Conservation (phyloP, 1,140 invertebrate species). For the Drosophila rufa region DNA sequence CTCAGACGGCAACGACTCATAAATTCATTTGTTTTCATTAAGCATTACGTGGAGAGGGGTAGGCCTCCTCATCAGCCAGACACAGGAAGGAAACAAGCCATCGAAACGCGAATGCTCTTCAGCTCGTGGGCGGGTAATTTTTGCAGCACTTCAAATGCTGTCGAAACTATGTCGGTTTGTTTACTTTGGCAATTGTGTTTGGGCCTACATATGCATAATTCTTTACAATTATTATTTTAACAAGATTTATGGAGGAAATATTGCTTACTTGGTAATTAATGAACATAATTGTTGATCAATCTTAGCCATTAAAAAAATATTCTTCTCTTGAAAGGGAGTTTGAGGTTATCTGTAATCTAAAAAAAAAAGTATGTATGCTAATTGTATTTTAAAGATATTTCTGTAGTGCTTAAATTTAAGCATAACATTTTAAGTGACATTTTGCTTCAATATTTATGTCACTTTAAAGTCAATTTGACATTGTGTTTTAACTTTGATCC, state of each 20-base stretch:
- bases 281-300: not conserved
- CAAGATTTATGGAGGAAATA: not conserved
- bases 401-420: no score
- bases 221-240: constrained; percentile 1
- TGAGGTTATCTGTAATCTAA: not conserved
- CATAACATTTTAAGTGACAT: not conserved
- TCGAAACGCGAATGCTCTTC: constrained; percentile 43
- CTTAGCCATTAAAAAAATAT: not conserved
- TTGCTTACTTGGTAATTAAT: not conserved
- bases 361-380: no score
- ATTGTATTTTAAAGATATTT: no score
- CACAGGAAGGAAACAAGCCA: constrained; percentile 40
- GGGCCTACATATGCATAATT: constrained; percentile 8
- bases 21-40: constrained; percentile 82
- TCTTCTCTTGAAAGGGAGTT: not conserved
- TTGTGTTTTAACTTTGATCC: no score
- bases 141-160: constrained; percentile 30
- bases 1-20: constrained; percentile 51
- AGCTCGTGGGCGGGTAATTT: constrained; percentile 35
- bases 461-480: no score
- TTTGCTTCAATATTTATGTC: not conserved
- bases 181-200: constrained; percentile 19
- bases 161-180: constrained; percentile 23
- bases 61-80: constrained; percentile 16
- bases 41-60: constrained; percentile 39